Evolutionary conservation across 1,140 invertebrate species (phyloP), one percentile per base, ranked within the genome.

Genomic region (Platyura marginata): DNA sequence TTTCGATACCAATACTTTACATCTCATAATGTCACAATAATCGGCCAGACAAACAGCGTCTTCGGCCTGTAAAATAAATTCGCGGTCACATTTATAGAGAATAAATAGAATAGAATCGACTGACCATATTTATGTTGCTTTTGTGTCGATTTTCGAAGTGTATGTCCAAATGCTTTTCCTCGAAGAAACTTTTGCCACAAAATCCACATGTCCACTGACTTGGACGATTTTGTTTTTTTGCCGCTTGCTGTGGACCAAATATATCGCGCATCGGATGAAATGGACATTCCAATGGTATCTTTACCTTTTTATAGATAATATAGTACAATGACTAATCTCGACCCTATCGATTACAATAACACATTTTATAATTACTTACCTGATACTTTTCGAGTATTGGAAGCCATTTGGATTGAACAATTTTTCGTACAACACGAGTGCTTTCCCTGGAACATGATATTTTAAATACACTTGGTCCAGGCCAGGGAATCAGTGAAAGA

Each of bases 1-100:
- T 52, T 80, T 75, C 40, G 75, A 77, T 43, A 75, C 68, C 43
- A 90, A 65, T 13, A 94, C 83, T 55, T 92, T 84, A 64, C 89
- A 95, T 46, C 91, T 72, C 77, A 93, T 90, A 48, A 94, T 85
- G 64, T 94, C 89, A 70, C 90, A 95, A 58, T 84, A 93, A 57
- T 93, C 87, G 34, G 87, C 84, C 47, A 93, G 66, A 59, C 90
- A 94, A 49, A 93, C 79, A 39, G 85, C 78, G 57, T 91, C 85
- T 64, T 89, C 81, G 32, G 77, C 81, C 86, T 92, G 53, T 36
- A 41, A 38, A 2, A 43, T 15, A 44, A 19, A 25, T 6, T 16
- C 11, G 20, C 18, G 8, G 39, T n/a, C 8, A n/a, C 8, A 11
- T 21, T 16, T 20, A 21, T 40, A n/a, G 9, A 20, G 9, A n/a